A percentile compares a stretch with the other conserved stretches of the same genome.
Conservation (phyloP, 2,797 vertebrate genomes). For the Miichthys miiuy region DNA sequence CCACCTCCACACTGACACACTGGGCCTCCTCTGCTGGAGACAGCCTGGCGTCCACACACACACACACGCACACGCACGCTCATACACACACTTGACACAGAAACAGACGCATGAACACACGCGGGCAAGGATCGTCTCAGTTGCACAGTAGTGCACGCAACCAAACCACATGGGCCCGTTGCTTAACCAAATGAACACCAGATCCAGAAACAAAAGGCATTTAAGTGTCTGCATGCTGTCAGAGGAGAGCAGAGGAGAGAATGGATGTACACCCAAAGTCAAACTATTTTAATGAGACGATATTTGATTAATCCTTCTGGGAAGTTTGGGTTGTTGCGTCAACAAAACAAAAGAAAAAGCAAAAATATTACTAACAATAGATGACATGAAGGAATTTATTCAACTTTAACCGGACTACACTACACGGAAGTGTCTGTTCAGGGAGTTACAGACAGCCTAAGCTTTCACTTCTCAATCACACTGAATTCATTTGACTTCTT, state of each 20-base stretch:
- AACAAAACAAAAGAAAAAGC: background rate
- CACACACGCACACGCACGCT: constrained; percentile 41
- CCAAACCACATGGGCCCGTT: constrained; percentile 71
- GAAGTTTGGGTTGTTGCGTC: background rate
- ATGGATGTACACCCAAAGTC: constrained; percentile 17
- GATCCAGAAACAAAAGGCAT: constrained; percentile 63
- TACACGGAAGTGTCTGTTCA: background rate
- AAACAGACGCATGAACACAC: constrained; percentile 62
- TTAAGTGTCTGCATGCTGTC: constrained; percentile 60
- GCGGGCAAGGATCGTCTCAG: constrained; percentile 53
- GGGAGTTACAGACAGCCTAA: background rate
- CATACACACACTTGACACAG: constrained; percentile 30
- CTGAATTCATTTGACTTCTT: background rate
- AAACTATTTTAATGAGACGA: constrained; percentile 11
- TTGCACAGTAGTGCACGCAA: constrained; percentile 75
- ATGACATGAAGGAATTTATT: background rate
- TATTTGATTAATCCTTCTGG: background rate
- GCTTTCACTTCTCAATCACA: background rate
- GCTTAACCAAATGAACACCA: constrained; percentile 74
- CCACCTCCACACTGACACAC: constrained; percentile 76
- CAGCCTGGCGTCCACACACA: constrained; percentile 92
- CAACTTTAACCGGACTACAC: background rate
- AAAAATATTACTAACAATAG: background rate
- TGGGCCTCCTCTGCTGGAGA: constrained; percentile 96
- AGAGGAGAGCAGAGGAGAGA: constrained; percentile 13